These are phyloP conservation scores for Philypnodon macrostomus DNA, from an alignment of 2,797 vertebrate genomes.

Conservation along the genomic window DNA sequence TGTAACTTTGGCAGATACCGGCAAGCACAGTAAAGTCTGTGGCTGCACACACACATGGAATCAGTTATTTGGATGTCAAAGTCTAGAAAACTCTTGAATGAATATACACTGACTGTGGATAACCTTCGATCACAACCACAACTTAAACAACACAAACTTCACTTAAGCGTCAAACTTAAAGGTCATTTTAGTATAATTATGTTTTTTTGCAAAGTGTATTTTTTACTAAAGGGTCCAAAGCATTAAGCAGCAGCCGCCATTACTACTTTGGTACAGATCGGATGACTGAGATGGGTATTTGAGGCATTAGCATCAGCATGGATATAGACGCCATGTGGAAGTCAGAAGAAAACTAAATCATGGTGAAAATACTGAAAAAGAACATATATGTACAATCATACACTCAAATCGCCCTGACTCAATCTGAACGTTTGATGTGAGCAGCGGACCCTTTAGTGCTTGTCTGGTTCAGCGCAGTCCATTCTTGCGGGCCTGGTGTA, in stretches of 20 bases:
- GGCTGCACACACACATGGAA: no score
- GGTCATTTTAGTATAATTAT: constrained; percentile 10
- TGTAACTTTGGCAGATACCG: no score
- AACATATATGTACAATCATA: constrained; percentile 49
- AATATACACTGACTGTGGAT: not conserved
- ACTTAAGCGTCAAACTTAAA: not conserved
- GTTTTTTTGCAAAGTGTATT: constrained; percentile 10
- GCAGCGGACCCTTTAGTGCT: constrained; percentile 44
- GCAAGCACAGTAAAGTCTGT: no score
- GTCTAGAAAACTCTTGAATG: no score
- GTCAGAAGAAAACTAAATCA: constrained; percentile 53
- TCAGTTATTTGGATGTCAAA: no score
- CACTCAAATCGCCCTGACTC: constrained; percentile 50
- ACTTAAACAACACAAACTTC: not conserved
- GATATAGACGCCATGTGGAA: constrained; percentile 55
- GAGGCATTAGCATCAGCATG: constrained; percentile 76
- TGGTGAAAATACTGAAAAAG: constrained; percentile 43
- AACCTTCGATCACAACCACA: not conserved
- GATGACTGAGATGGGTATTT: constrained; percentile 67
- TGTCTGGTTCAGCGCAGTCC: constrained; percentile 32
- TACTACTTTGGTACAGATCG: constrained; percentile 76
- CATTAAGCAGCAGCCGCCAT: constrained; percentile 49
- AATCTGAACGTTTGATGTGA: constrained; percentile 42
- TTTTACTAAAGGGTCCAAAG: constrained; percentile 23
- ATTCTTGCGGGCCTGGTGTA: constrained; percentile 41